Conservation (phyloP, 2,797 vertebrate genomes). For the Protonibea diacanthus region DNA sequence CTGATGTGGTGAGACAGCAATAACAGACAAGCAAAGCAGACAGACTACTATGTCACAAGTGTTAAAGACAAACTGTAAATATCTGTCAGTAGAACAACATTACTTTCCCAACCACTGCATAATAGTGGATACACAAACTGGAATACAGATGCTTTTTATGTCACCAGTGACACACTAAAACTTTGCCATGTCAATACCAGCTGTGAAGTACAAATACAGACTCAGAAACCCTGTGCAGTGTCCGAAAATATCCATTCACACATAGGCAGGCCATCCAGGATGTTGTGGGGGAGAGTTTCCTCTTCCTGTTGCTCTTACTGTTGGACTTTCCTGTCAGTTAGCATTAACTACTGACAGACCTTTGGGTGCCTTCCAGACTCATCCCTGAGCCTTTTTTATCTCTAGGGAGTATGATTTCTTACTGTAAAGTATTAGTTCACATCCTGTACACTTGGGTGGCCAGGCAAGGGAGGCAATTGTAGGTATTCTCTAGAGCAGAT, state of each 20-base stretch:
- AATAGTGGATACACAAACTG: slow-evolving; percentile 12
- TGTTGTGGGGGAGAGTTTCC: slow-evolving; percentile 80
- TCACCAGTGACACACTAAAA: slow-evolving; percentile 40
- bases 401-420: slow-evolving; percentile 60
- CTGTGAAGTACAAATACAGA: slow-evolving; percentile 60
- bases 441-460: slow-evolving; percentile 83
- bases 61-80: slow-evolving; percentile 51
- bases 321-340: slow-evolving; percentile 80
- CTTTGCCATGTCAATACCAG: slow-evolving; percentile 57
- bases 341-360: slow-evolving; percentile 71
- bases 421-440: slow-evolving; percentile 73
- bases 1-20: slow-evolving; percentile 55
- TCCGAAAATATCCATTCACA: slow-evolving; percentile 80
- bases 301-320: slow-evolving; percentile 83
- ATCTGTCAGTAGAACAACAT: slow-evolving; percentile 36
- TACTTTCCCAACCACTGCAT: slow-evolving; percentile 35
- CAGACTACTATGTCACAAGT: slow-evolving; percentile 29
- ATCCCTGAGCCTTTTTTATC: slow-evolving; percentile 51
- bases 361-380: slow-evolving; percentile 78
- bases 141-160: slow-evolving; percentile 41
- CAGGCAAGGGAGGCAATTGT: slow-evolving; percentile 46
- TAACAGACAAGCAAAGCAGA: slow-evolving; percentile 53
- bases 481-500: slow-evolving; percentile 38
- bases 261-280: slow-evolving; percentile 78
- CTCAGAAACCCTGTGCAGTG: slow-evolving; percentile 35